A percentile compares a stretch with the other conserved stretches of the same genome.
Conservation (phyloP, 2,888 invertebrate species). For the Panorpa germanica region DNA sequence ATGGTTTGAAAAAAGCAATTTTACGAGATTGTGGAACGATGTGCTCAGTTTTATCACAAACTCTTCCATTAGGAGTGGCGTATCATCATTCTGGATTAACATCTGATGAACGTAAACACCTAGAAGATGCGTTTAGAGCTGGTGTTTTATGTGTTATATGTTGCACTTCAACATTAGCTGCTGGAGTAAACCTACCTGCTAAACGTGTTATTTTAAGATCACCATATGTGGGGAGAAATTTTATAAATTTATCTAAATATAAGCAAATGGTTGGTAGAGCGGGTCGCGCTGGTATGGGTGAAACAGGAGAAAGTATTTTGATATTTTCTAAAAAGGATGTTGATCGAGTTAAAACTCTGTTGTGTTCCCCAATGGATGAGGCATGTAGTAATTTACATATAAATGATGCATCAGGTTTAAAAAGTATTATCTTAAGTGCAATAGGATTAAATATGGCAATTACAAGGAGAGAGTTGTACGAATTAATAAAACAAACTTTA, state of each 20-base stretch:
- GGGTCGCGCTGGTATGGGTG: constrained; percentile 74
- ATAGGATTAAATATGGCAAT: constrained; percentile 43
- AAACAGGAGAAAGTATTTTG: constrained; percentile 72
- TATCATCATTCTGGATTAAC: constrained; percentile 91
- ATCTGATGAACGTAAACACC: constrained; percentile 60
- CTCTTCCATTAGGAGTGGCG: constrained; percentile 66
- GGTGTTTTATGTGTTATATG: constrained; percentile 76
- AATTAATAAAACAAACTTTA: constrained; percentile 38
- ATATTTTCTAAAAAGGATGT: constrained; percentile 45
- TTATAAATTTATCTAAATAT: constrained; percentile 61
- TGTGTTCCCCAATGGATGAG: constrained; percentile 46
- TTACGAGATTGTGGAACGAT: constrained; percentile 45
- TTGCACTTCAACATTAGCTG: constrained; percentile 94
- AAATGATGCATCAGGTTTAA: constrained; percentile 31
- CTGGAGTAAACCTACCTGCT: constrained; percentile 92
- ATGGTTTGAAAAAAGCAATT: constrained; percentile 34
- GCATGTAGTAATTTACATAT: constrained; percentile 37
- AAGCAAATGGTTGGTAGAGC: constrained; percentile 94
- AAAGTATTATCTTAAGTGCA: constrained; percentile 45
- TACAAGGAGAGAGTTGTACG: constrained; percentile 29
- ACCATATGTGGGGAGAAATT: constrained; percentile 59
- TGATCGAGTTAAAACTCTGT: constrained; percentile 31
- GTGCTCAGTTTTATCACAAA: constrained; percentile 43
- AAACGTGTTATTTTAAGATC: constrained; percentile 72
- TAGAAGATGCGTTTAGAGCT: constrained; percentile 71